Conservation (phyloP, 64 coral and sea anemone species). For the Porites australiensis region DNA sequence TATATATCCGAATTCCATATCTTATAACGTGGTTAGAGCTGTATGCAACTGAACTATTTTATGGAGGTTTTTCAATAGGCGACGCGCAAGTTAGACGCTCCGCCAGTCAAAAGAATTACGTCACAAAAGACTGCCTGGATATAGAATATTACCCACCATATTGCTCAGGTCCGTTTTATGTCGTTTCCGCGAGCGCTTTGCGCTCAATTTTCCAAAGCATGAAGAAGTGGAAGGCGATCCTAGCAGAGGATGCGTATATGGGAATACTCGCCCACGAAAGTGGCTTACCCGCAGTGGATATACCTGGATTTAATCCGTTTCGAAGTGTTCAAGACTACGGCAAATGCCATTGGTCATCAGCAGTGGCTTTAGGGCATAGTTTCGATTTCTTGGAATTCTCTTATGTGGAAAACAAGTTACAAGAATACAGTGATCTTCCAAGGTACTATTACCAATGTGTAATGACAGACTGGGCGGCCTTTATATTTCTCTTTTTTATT, state of each 20-base stretch:
- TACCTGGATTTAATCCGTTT: neutral
- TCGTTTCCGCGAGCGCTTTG: neutral
- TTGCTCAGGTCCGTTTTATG: slow-evolving; percentile 17
- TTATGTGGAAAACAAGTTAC: neutral
- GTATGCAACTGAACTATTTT: slow-evolving; percentile 1
- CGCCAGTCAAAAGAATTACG: neutral
- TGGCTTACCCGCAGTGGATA: neutral
- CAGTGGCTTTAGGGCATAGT: neutral
- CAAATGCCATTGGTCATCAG: neutral
- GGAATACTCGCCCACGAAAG: neutral
- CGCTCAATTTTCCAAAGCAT: neutral
- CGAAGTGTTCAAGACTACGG: neutral
- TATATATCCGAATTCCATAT: neutral
- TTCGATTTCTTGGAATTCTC: neutral
- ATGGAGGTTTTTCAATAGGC: neutral
- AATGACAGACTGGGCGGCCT: neutral
- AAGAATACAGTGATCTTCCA: neutral
- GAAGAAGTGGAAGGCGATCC: neutral
- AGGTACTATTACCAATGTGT: slow-evolving; percentile 1
- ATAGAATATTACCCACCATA: neutral
- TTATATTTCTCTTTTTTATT: neutral
- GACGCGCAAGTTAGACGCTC: neutral
- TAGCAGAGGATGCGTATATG: slow-evolving; percentile 13
- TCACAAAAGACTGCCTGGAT: neutral
- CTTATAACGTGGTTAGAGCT: neutral